Percentiles rank a stretch among this genome's conserved stretches.
phyloP scores from a whole-genome alignment of 2,888 invertebrate species.

The Acrocyrtus sp. region DNA sequence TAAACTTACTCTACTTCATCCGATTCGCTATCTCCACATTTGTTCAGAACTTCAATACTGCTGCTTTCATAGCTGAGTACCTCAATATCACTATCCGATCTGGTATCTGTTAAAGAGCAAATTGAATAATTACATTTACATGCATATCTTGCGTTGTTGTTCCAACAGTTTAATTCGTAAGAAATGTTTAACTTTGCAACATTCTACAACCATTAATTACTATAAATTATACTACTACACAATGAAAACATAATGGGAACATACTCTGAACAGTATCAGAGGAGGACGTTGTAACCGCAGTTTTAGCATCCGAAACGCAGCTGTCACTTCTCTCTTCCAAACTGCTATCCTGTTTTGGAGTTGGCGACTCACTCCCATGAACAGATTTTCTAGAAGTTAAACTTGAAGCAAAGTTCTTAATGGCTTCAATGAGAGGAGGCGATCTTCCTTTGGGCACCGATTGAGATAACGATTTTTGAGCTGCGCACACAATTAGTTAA shows the following conservation, averaged over 20 bases:
- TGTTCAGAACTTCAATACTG: constrained; percentile 62
- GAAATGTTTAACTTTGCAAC: too few relatives aligned
- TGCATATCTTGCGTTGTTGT: too few relatives aligned
- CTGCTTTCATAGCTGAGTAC: constrained; percentile 62
- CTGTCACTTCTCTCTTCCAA: constrained; percentile 44
- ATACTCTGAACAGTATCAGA: constrained; percentile 45
- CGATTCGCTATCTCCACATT: constrained; percentile 59
- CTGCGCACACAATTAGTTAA: constrained; percentile 12
- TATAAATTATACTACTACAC: not conserved
- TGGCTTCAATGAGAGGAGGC: constrained; percentile 46
- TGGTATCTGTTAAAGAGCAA: constrained; percentile 50
- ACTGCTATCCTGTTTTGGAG: constrained; percentile 24
- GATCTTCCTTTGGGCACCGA: constrained; percentile 55
- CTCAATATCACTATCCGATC: constrained; percentile 63
- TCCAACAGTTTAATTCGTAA: too few relatives aligned
- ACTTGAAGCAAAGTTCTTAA: constrained; percentile 53
- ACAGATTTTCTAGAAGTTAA: constrained; percentile 30
- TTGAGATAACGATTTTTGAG: constrained; percentile 30
- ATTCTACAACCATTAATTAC: not conserved
- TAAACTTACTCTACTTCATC: constrained; percentile 59
- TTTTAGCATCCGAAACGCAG: constrained; percentile 42
- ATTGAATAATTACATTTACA: too few relatives aligned
- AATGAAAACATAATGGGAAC: not conserved
- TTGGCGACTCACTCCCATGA: constrained; percentile 3
- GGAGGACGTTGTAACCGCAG: constrained; percentile 26